These are phyloP conservation scores for Cacoxenus indagator DNA, from an alignment of 2,888 invertebrate genomes.

Conservation along the genomic window DNA sequence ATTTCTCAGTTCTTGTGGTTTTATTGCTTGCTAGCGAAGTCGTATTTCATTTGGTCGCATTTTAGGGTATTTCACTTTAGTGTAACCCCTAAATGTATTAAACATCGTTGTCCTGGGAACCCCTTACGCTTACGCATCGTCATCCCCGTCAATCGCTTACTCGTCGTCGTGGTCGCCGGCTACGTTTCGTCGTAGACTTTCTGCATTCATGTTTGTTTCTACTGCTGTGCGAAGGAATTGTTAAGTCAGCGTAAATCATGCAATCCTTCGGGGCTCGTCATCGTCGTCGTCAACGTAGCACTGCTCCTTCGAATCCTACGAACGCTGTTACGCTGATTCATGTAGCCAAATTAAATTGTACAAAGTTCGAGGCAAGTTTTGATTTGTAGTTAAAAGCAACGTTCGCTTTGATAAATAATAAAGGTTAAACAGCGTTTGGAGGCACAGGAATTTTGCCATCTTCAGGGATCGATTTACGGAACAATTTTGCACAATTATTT, in stretches of 20 bases:
- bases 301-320: conserved; percentile 29
- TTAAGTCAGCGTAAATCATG: conserved; percentile 67
- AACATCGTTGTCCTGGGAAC: conserved; percentile 23
- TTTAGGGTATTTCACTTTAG: conserved; percentile 52
- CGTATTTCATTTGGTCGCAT: conserved; percentile 29
- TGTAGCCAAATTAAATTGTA: conserved; percentile 52
- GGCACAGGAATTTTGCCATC: too few relatives aligned
- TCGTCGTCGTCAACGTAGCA: background rate
- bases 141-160: conserved; percentile 42
- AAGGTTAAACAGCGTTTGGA: too few relatives aligned
- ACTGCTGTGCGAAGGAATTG: conserved; percentile 60
- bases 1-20: background rate
- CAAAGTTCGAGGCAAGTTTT: conserved; percentile 27
- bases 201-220: conserved; percentile 34
- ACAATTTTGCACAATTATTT: too few relatives aligned
- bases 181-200: background rate
- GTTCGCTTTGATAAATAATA: conserved; percentile 36
- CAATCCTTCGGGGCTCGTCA: conserved; percentile 41
- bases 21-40: too few relatives aligned
- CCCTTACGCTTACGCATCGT: conserved; percentile 45
- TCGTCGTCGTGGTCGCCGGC: background rate
- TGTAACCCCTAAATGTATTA: conserved; percentile 54
- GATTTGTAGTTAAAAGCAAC: conserved; percentile 53
- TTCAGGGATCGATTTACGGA: too few relatives aligned
- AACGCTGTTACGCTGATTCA: conserved; percentile 35